Evolutionary conservation across 2,797 vertebrate genomes (phyloP).

Genomic region (Diplodus sargus): DNA sequence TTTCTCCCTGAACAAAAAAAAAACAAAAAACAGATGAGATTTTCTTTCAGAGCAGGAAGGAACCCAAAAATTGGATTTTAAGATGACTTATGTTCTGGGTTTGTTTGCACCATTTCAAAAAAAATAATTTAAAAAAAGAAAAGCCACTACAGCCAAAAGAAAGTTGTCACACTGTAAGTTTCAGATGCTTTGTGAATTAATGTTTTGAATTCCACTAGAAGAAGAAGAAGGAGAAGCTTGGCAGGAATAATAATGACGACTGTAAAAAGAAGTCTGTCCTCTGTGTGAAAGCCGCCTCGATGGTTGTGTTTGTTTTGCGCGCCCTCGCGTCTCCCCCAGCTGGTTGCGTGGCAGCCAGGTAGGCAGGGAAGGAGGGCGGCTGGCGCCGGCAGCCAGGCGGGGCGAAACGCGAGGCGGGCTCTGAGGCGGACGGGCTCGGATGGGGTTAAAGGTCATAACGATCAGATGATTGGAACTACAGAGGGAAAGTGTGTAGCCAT

Average conservation of each 20-base stretch:
- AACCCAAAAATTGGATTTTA: constrained; percentile 27
- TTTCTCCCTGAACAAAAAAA: constrained; percentile 12
- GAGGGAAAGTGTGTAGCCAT: constrained; percentile 83
- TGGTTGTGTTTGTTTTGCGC: constrained; percentile 66
- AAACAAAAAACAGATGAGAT: constrained; percentile 54
- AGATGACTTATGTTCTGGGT: constrained; percentile 39
- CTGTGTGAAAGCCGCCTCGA: constrained; percentile 55
- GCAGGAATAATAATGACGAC: constrained; percentile 31
- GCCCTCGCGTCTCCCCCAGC: constrained; percentile 63
- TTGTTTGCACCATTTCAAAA: constrained; percentile 39
- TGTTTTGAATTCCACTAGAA: constrained; percentile 32
- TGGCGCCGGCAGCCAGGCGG: constrained; percentile 34
- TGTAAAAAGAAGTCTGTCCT: constrained; percentile 42
- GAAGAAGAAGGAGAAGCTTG: constrained; percentile 24
- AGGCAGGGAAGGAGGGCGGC: constrained; percentile 50
- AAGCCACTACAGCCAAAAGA: constrained; percentile 5
- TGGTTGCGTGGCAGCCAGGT: constrained; percentile 60
- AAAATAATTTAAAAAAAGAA: constrained; percentile 13
- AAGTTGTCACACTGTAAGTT: constrained; percentile 25
- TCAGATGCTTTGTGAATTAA: constrained; percentile 8
- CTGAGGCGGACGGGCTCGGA: constrained; percentile 46
- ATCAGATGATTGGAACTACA: constrained; percentile 82
- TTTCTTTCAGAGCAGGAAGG: constrained; percentile 36
- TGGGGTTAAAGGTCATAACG: constrained; percentile 80
- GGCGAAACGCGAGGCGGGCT: constrained; percentile 21